A percentile compares a stretch with the other conserved stretches of the same genome.
These are phyloP conservation scores for Riparia riparia DNA, from an alignment of 2,113 vertebrate genomes.

Conservation along the genomic window DNA sequence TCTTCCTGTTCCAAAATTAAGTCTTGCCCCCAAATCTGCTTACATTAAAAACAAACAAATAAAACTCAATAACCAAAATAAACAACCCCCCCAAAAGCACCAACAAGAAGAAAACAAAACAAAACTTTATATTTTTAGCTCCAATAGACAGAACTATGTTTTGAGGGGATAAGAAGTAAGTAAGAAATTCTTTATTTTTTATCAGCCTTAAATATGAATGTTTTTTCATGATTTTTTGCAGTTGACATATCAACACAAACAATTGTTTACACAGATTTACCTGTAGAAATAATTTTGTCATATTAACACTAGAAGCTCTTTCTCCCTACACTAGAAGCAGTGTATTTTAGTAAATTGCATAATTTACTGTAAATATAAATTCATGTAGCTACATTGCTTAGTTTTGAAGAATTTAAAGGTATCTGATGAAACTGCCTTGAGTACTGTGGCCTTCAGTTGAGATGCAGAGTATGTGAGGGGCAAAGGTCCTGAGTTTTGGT, in stretches of 20 bases:
- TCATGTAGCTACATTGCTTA: neutral
- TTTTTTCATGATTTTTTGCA: neutral
- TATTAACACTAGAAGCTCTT: neutral
- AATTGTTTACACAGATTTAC: neutral
- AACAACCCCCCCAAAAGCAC: fast-evolving
- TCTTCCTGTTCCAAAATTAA: neutral
- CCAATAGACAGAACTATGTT: neutral
- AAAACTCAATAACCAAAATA: fast-evolving
- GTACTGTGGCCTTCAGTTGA: neutral
- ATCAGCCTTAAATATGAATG: neutral
- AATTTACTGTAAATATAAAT: neutral
- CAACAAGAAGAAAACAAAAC: neutral
- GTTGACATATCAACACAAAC: neutral
- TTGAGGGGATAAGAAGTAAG: neutral
- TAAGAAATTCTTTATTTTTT: neutral
- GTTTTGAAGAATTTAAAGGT: neutral
- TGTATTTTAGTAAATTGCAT: neutral
- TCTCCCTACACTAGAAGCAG: neutral
- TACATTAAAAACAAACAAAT: neutral
- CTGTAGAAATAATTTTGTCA: neutral
- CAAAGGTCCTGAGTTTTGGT: neutral
- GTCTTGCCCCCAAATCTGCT: neutral
- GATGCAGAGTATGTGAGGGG: neutral
- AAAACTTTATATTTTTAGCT: neutral
- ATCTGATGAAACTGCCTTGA: neutral